Conservation (phyloP, 2,113 vertebrate genomes). For the Poeciliopsis retropinna region DNA sequence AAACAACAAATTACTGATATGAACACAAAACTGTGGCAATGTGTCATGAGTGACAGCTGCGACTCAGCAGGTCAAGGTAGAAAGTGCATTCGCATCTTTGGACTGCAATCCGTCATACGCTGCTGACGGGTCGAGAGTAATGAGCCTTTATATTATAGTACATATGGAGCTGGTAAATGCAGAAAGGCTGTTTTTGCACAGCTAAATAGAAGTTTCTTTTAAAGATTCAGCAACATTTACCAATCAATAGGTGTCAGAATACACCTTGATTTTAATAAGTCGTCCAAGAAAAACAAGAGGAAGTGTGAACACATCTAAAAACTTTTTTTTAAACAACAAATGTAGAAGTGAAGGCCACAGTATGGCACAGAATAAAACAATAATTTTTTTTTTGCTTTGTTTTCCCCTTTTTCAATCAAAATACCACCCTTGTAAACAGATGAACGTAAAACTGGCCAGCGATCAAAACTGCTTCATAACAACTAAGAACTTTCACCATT, state of each 20-base stretch:
- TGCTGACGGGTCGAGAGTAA: slow-evolving; percentile 49
- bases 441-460: background rate
- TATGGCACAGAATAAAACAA: slow-evolving; percentile 8
- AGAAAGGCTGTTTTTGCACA: slow-evolving; percentile 37
- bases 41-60: slow-evolving; percentile 28
- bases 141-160: slow-evolving; percentile 52
- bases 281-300: slow-evolving; percentile 37
- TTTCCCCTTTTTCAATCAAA: slow-evolving; percentile 28
- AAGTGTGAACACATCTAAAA: slow-evolving; percentile 34
- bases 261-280: slow-evolving; percentile 41
- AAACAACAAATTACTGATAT: slow-evolving; percentile 48
- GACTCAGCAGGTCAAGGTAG: slow-evolving; percentile 52
- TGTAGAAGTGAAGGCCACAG: slow-evolving; percentile 1
- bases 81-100: slow-evolving; percentile 27
- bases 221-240: slow-evolving; percentile 54
- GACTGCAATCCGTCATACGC: slow-evolving; percentile 41
- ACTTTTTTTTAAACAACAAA: slow-evolving; percentile 8
- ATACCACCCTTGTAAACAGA: slow-evolving; percentile 6
- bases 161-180: slow-evolving; percentile 49
- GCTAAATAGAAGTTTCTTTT: slow-evolving; percentile 57
- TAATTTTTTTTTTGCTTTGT: background rate
- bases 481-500: no score
- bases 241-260: slow-evolving; percentile 59
- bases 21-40: slow-evolving; percentile 17
- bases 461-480: no score